Percentiles rank a stretch among this genome's conserved stretches.
Evolutionary conservation across 2,888 invertebrate genomes (phyloP).

Genomic region (Pterostichus niger): DNA sequence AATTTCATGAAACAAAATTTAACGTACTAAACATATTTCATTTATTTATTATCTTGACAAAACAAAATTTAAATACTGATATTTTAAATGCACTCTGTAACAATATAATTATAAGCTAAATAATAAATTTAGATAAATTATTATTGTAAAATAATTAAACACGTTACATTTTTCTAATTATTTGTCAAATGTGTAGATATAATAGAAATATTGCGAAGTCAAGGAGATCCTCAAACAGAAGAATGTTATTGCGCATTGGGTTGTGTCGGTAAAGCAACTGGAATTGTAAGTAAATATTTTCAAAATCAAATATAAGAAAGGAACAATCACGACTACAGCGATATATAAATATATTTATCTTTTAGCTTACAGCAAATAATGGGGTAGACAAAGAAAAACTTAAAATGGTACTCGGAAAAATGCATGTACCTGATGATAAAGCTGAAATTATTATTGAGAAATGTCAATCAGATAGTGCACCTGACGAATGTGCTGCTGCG

Average conservation of each 20-base stretch:
- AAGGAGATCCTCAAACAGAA: background rate
- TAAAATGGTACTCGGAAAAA: background rate
- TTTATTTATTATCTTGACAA: no score
- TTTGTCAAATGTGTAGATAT: constrained; percentile 2
- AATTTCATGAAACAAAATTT: no score
- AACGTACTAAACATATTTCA: no score
- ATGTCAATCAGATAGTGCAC: background rate
- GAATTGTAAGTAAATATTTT: constrained; percentile 6
- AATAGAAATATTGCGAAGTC: background rate
- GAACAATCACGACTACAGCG: background rate
- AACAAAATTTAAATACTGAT: no score
- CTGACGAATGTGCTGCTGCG: background rate
- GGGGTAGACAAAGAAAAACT: background rate
- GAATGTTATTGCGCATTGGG: constrained; percentile 20
- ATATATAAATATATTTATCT: background rate
- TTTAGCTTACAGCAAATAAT: background rate
- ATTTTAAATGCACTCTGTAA: no score
- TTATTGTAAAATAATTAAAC: no score
- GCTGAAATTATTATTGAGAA: background rate
- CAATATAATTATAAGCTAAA: background rate
- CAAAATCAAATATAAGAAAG: background rate
- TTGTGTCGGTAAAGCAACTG: background rate
- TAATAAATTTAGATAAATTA: no score
- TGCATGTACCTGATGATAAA: background rate
- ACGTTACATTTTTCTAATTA: background rate